phyloP scores from a whole-genome alignment of 2,888 invertebrate genomes.

The Dendrolimus houi region DNA sequence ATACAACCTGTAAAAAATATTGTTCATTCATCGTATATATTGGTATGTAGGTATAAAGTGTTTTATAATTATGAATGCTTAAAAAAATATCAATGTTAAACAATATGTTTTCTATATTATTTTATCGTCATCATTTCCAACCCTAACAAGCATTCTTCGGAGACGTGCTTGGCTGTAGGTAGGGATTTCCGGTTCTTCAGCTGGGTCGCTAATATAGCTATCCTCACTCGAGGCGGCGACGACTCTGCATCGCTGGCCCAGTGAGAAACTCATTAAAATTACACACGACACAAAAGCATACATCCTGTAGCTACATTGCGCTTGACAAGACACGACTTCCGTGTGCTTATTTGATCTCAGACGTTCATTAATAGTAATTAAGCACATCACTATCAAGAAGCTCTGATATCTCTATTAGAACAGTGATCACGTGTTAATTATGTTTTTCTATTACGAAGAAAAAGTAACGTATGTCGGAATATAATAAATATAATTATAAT shows the following conservation, averaged over 20 bases:
- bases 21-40: too few relatives aligned
- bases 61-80: too few relatives aligned
- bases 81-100: too few relatives aligned
- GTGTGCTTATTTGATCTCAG: slow-evolving; percentile 6
- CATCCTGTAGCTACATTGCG: slow-evolving; percentile 4
- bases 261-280: slow-evolving; percentile 72
- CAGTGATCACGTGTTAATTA: too few relatives aligned
- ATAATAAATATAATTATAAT: too few relatives aligned
- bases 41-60: too few relatives aligned
- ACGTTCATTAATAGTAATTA: background rate
- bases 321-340: slow-evolving; percentile 3
- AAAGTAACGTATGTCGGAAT: too few relatives aligned
- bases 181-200: slow-evolving; percentile 50
- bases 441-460: too few relatives aligned
- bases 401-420: too few relatives aligned
- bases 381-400: background rate
- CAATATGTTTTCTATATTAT: too few relatives aligned
- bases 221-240: slow-evolving; percentile 51
- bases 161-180: slow-evolving; percentile 32
- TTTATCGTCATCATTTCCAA: background rate
- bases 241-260: slow-evolving; percentile 40
- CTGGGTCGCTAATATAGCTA: slow-evolving; percentile 51
- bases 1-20: too few relatives aligned
- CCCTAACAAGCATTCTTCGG: slow-evolving; percentile 35
- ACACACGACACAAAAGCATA: slow-evolving; percentile 50